These are phyloP conservation scores for Actinernus sp. DNA, from an alignment of 92 coral and sea anemone species.

Conservation along the genomic window DNA sequence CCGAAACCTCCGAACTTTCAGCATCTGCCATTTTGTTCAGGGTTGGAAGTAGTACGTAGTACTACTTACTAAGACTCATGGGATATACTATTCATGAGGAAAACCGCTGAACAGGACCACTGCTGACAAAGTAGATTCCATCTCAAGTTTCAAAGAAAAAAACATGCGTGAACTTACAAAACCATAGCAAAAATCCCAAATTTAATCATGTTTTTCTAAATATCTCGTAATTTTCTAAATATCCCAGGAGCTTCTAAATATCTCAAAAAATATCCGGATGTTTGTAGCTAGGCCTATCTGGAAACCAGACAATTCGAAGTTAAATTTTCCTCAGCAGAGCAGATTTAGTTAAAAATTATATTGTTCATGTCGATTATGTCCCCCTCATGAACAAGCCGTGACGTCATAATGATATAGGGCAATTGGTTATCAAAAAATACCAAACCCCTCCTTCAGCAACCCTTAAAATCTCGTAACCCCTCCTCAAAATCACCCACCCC, in stretches of 20 bases:
- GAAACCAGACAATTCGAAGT: not conserved
- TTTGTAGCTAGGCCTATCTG: constrained; percentile 11
- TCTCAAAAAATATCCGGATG: constrained; percentile 14
- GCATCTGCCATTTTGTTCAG: constrained; percentile 8
- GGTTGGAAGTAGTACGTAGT: no score
- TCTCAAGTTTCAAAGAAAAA: constrained; percentile 14
- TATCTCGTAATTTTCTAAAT: constrained; percentile 16
- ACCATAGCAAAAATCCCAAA: no score
- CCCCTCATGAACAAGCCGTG: no score
- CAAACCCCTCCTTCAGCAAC: not conserved
- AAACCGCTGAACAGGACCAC: constrained; percentile 10
- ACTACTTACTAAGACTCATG: no score
- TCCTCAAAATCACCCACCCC: constrained; percentile 5
- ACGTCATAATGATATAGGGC: no score
- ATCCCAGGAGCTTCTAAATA: constrained; percentile 22
- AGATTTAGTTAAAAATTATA: no score
- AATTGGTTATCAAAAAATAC: no score
- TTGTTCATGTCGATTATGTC: no score
- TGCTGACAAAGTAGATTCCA: constrained; percentile 6
- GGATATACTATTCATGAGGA: constrained; percentile 11
- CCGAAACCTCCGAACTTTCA: constrained; percentile 11
- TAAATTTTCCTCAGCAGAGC: no score
- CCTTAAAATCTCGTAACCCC: not conserved
- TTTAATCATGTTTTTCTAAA: not conserved
- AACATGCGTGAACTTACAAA: constrained; percentile 7